These are phyloP conservation scores for Drymodes brunneopygia DNA, from an alignment of 2,113 vertebrate species.

Conservation along the genomic window DNA sequence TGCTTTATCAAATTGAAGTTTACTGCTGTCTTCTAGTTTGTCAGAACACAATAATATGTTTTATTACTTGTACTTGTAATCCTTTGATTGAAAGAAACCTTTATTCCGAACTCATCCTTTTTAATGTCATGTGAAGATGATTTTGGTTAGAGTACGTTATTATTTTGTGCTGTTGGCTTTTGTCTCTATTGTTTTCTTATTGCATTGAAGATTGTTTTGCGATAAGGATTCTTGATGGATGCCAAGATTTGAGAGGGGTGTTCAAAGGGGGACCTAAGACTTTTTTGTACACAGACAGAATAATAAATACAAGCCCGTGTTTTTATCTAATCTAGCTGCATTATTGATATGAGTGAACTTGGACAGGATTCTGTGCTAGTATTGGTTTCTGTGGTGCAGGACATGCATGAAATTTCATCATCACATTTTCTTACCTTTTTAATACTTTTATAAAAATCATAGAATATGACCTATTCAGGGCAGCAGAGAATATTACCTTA, in stretches of 20 bases:
- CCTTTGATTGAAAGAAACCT: slow-evolving; percentile 11
- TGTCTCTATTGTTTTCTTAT: neutral
- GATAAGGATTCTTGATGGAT: neutral
- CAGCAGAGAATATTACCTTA: neutral
- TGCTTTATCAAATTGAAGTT: slow-evolving; percentile 2
- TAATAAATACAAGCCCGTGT: neutral
- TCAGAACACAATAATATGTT: neutral
- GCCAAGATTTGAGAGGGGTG: neutral
- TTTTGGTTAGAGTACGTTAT: neutral
- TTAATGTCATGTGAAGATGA: neutral
- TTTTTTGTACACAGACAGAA: neutral
- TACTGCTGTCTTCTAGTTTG: neutral
- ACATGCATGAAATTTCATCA: neutral
- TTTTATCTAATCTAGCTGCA: neutral
- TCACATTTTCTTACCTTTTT: neutral
- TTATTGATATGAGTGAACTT: neutral
- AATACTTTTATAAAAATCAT: neutral
- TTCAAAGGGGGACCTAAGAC: neutral
- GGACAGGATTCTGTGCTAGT: neutral
- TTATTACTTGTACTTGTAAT: neutral
- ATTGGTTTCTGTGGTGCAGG: neutral
- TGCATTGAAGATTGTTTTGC: neutral
- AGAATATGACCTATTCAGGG: neutral
- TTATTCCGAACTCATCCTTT: neutral
- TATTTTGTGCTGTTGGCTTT: neutral